Percentiles rank a stretch among this genome's conserved stretches.
phyloP scores from a whole-genome alignment of 2,888 invertebrate genomes.

The Synanthedon formicaeformis region DNA sequence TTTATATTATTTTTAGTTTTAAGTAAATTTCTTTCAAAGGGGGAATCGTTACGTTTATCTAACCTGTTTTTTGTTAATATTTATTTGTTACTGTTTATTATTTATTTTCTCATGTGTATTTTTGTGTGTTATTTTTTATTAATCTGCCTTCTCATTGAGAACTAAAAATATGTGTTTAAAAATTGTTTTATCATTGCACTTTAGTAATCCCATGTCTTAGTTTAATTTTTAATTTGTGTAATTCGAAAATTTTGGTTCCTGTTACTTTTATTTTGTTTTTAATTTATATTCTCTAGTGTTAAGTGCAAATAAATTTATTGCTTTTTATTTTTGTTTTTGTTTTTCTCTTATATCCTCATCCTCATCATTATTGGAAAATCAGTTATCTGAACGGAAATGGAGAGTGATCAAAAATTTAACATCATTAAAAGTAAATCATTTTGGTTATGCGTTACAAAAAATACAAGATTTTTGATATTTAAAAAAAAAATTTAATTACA shows the following conservation, averaged over 20 bases:
- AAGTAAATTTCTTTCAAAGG: constrained; percentile 25
- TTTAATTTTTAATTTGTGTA: constrained; percentile 20
- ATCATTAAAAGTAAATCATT: too few relatives aligned
- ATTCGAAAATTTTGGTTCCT: constrained; percentile 47
- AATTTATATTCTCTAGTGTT: constrained; percentile 52
- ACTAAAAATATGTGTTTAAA: constrained; percentile 3
- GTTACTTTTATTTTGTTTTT: constrained; percentile 71
- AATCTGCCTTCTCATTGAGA: background rate
- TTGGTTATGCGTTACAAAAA: too few relatives aligned
- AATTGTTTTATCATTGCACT: background rate
- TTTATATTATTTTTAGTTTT: constrained; percentile 11
- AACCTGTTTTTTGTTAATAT: constrained; percentile 56
- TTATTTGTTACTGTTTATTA: constrained; percentile 58
- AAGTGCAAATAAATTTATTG: constrained; percentile 67
- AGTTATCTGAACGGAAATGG: too few relatives aligned
- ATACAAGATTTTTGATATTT: too few relatives aligned
- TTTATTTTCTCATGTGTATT: constrained; percentile 35
- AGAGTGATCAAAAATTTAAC: too few relatives aligned
- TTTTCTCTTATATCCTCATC: constrained; percentile 13
- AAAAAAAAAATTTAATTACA: too few relatives aligned
- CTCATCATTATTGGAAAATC: background rate
- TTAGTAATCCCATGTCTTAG: constrained; percentile 2
- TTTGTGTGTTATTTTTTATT: constrained; percentile 42
- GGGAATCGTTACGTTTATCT: constrained; percentile 70
- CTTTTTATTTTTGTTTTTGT: constrained; percentile 45